phyloP scores from a whole-genome alignment of 2,113 vertebrate species.

The Nothobranchius furzeri region DNA sequence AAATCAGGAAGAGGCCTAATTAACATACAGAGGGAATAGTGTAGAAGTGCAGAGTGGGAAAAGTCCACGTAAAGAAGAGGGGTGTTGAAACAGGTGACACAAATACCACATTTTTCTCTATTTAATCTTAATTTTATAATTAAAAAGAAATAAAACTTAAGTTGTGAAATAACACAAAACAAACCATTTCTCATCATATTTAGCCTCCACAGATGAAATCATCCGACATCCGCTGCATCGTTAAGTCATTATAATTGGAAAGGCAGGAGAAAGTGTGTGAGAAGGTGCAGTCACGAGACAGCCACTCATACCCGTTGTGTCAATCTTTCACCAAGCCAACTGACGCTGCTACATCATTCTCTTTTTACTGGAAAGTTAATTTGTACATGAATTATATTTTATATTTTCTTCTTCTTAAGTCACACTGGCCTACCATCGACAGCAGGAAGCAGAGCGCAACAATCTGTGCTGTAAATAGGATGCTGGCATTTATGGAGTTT shows the following conservation, averaged over 20 bases:
- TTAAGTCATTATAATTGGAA: conserved; percentile 71
- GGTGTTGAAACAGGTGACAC: neutral
- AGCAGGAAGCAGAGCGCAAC: conserved; percentile 21
- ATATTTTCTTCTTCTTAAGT: conserved; percentile 29
- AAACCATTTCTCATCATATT: conserved; percentile 52
- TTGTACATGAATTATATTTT: conserved; percentile 65
- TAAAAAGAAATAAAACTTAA: conserved; percentile 18
- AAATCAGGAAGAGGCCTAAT: neutral
- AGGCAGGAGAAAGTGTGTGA: conserved; percentile 56
- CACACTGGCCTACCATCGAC: conserved; percentile 22
- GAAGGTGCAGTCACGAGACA: conserved; percentile 46
- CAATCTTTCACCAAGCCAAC: conserved; percentile 50
- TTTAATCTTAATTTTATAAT: neutral
- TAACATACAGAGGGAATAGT: conserved; percentile 13
- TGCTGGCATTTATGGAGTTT: conserved; percentile 30
- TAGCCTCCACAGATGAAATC: conserved; percentile 37
- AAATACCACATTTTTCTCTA: neutral
- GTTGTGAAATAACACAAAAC: conserved; percentile 26
- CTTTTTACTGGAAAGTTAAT: conserved; percentile 57
- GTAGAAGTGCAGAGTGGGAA: conserved; percentile 1
- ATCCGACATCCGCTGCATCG: conserved; percentile 45
- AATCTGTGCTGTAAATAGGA: conserved; percentile 39
- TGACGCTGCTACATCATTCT: conserved; percentile 44
- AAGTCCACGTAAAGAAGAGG: neutral
- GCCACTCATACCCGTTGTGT: conserved; percentile 63